A percentile compares a stretch with the other conserved stretches of the same genome.
phyloP scores from a whole-genome alignment of 2,113 vertebrate species.

The Ophiodon elongatus region DNA sequence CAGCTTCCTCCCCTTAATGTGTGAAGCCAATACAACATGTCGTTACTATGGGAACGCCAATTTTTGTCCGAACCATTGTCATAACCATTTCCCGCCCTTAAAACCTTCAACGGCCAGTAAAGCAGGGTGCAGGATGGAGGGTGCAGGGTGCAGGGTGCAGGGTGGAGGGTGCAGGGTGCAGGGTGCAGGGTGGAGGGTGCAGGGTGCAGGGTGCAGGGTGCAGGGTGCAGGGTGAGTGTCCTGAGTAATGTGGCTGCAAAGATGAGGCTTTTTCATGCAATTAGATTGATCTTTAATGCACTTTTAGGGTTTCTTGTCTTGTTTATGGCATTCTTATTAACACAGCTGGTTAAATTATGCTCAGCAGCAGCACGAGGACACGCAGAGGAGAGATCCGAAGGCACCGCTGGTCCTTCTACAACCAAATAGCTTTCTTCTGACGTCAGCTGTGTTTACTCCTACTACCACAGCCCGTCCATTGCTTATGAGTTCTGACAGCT shows the following conservation, averaged over 20 bases:
- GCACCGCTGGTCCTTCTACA: conserved; percentile 17
- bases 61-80: no score
- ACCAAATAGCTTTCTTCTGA: conserved; percentile 18
- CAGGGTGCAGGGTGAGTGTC: not conserved
- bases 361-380: conserved; percentile 13
- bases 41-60: conserved; percentile 53
- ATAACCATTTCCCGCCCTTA: conserved; percentile 1
- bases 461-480: conserved; percentile 4
- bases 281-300: conserved; percentile 45
- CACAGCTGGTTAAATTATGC: conserved; percentile 21
- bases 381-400: not conserved
- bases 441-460: conserved; percentile 37
- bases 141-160: no score
- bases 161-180: no score
- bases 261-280: conserved; percentile 6
- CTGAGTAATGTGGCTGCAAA: conserved; percentile 9
- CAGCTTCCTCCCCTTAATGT: not conserved
- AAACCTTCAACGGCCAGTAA: not conserved
- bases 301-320: conserved; percentile 26
- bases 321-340: conserved; percentile 50
- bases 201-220: no score
- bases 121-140: not conserved
- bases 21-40: conserved; percentile 42
- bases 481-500: conserved; percentile 57
- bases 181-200: no score